Base-by-base conservation (phyloP, 1,140 invertebrate species). In the Pogonus chalceus region DNA sequence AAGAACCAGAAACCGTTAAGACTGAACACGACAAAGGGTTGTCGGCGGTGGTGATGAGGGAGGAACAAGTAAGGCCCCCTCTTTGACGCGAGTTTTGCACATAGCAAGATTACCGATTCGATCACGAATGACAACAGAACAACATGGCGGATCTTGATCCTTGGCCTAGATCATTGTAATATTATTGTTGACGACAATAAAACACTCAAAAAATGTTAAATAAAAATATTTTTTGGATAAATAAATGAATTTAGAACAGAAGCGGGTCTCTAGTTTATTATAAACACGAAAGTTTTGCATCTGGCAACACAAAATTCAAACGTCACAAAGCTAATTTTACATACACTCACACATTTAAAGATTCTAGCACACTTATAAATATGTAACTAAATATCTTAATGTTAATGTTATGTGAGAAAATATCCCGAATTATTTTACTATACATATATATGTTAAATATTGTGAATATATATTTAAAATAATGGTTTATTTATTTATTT, bases 251-350 rank as follows among this genome's bases (percentile, higher is more conserved):
- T n/a, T n/a, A n/a, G n/a, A n/a, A n/a, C n/a, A n/a, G n/a, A n/a
- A n/a, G n/a, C n/a, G n/a, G n/a, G n/a, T n/a, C n/a, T n/a, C n/a
- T n/a, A n/a, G n/a, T n/a, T n/a, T n/a, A n/a, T n/a, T n/a, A n/a
- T n/a, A n/a, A n/a, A n/a, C n/a, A n/a, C n/a, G n/a, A n/a, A n/a
- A n/a, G n/a, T n/a, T n/a, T n/a, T n/a, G n/a, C n/a, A n/a, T 43
- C 37, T 43, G 37, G 37, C 37, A 43, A 43, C 37, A 18, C 18
- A 7, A 16, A n/a, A 10, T 9, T 10, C 37, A 43, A 43, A 43
- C 37, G 37, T 43, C 37, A 43, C 37, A 18, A 43, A 43, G 37
- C 37, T 43, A 43, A 43, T 43, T 43, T 43, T 43, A 43, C 18
- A 9, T 3, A 43, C 9, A 43, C 37, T 10, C 18, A 43, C 26